A percentile compares a stretch with the other conserved stretches of the same genome.
Evolutionary conservation across 1,140 invertebrate species (phyloP).

Genomic region (Heterodera carotae): DNA sequence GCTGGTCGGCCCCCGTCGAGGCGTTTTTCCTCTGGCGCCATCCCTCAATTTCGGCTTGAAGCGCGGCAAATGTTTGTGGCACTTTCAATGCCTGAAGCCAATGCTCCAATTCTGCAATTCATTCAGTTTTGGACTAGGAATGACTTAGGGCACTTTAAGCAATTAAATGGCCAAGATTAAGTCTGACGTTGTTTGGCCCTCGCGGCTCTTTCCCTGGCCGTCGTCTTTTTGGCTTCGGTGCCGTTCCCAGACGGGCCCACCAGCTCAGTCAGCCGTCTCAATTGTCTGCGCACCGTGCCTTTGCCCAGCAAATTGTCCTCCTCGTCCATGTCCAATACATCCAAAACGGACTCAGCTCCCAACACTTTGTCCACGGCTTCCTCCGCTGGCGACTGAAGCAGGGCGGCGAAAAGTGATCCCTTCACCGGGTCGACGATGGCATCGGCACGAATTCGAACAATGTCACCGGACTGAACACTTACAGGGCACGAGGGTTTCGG

Average conservation of each 20-base stretch:
- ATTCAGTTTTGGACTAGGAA: background rate
- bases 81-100: slow-evolving; percentile 13
- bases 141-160: too few relatives aligned
- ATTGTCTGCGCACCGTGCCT: background rate
- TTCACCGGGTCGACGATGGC: slow-evolving; percentile 24
- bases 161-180: background rate
- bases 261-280: background rate
- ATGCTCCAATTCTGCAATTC: slow-evolving; percentile 11
- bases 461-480: slow-evolving; percentile 6
- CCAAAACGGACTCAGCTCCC: slow-evolving; percentile 12
- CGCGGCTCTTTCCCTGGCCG: slow-evolving; percentile 5
- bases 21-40: background rate
- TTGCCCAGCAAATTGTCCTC: background rate
- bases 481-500: background rate
- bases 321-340: slow-evolving; percentile 17
- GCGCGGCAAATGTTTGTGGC: slow-evolving; percentile 12
- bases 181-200: slow-evolving; percentile 1
- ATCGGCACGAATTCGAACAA: slow-evolving; percentile 9
- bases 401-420: slow-evolving; percentile 6
- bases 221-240: background rate
- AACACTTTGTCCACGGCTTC: slow-evolving; percentile 9
- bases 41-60: background rate
- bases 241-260: background rate
- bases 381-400: slow-evolving; percentile 5
- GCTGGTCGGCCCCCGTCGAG: background rate